Base-by-base conservation (phyloP, 2,888 invertebrate species). In the Cantharis rustica region DNA sequence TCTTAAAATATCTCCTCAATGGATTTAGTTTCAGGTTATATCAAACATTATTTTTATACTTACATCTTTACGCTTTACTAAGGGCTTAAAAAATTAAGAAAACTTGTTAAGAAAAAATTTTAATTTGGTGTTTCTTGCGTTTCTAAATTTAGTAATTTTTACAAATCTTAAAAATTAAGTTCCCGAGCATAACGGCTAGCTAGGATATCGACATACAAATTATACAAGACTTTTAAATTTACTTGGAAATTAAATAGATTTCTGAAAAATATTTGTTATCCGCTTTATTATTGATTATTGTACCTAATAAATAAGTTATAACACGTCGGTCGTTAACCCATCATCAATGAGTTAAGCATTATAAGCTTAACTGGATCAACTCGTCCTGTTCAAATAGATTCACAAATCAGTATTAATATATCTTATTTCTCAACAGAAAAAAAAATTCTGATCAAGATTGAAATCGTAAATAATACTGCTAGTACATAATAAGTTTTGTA, bases 1-100 rank as follows among this genome's bases (percentile, higher is more conserved):
- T 75, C 78, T 75, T 70, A 69, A 78, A 78, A 78, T 78, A 78
- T 71, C 75, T 70, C 71, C 15, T 68, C 61, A 70, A 61, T 68
- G 69, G 73, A 71, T 73, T 73, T 68, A 72, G 71, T 27, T 73
- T 68, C 20, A 70, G 31, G 47, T 47, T 47, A 47, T 47, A 47
- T n/a, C 47, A 47, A 47, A 47, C 2, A 47, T 47, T 47, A 47
- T n/a, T n/a, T 47, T n/a, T 47, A n/a, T n/a, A 9, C 47, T n/a
- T 47, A 47, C n/a, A 47, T 13, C 47, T n/a, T 47, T 47, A 47
- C 47, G n/a, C n/a, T 47, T 47, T n/a, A 47, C 47, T n/a, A n/a
- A n/a, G 7, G 2, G n/a, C 7, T 47, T 47, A n/a, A 47, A 47
- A 47, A 47, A 13, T n/a, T 13, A 31, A 31, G 7, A 4, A 23